Evolutionary conservation across 1,140 invertebrate genomes (phyloP).

Genomic region (Charaxes varanes): DNA sequence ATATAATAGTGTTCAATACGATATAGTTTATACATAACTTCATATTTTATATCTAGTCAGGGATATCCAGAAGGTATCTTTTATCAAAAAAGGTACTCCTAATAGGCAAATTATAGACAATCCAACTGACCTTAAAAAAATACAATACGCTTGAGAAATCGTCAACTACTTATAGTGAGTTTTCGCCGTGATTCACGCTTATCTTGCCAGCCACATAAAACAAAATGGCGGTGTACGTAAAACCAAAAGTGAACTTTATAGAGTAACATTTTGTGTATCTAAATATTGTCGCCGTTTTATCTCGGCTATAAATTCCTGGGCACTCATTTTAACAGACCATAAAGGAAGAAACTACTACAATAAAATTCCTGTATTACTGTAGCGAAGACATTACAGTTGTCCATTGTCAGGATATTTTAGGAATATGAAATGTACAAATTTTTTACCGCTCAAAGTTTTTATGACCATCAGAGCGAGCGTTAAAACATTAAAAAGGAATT

Average conservation of each 20-base stretch:
- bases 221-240: slow-evolving; percentile 10
- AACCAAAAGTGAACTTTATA: slow-evolving; percentile 19
- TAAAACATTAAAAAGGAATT: not conserved
- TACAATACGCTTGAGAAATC: too few relatives aligned
- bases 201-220: slow-evolving; percentile 9
- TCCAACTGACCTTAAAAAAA: too few relatives aligned
- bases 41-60: too few relatives aligned
- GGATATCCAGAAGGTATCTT: too few relatives aligned
- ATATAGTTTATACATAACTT: too few relatives aligned
- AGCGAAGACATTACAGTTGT: slow-evolving; percentile 13
- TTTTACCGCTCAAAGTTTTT: slow-evolving; percentile 1
- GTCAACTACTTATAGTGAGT: not conserved
- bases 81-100: too few relatives aligned
- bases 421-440: slow-evolving; percentile 9
- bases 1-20: too few relatives aligned
- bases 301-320: slow-evolving; percentile 21
- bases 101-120: too few relatives aligned
- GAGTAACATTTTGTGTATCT: slow-evolving; percentile 19
- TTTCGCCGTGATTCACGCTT: slow-evolving; percentile 8
- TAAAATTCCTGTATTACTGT: slow-evolving; percentile 19
- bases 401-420: slow-evolving; percentile 15
- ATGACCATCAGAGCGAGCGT: not conserved
- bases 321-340: slow-evolving; percentile 27
- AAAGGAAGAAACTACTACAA: slow-evolving; percentile 26
- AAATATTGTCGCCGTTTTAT: slow-evolving; percentile 26